A percentile compares a stretch with the other conserved stretches of the same genome.
These are phyloP conservation scores for Trichogramma evanescens DNA, from an alignment of 2,888 invertebrate species.

Conservation along the genomic window DNA sequence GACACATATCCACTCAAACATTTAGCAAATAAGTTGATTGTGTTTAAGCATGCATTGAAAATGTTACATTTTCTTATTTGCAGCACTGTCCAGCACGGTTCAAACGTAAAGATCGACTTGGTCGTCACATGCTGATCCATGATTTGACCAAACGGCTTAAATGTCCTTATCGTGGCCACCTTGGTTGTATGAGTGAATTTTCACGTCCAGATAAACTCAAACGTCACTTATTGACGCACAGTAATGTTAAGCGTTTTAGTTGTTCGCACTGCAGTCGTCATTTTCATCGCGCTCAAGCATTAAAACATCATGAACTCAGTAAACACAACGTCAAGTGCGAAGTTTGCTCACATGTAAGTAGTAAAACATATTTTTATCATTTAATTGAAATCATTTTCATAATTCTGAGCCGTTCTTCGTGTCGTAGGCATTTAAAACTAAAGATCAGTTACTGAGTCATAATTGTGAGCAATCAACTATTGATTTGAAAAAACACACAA, in stretches of 20 bases:
- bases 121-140: conserved; percentile 60
- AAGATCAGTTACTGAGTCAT: conserved; percentile 40
- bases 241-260: conserved; percentile 45
- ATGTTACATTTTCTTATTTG: conserved; percentile 11
- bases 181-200: conserved; percentile 61
- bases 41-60: background rate
- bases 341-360: conserved; percentile 41
- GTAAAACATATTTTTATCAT: conserved; percentile 15
- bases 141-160: conserved; percentile 55
- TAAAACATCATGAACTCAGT: conserved; percentile 42
- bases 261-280: conserved; percentile 41
- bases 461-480: conserved; percentile 36
- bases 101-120: conserved; percentile 60
- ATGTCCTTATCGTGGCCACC: conserved; percentile 58
- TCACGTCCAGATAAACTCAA: conserved; percentile 59
- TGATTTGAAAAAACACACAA: conserved; percentile 34
- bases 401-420: background rate
- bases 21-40: background rate
- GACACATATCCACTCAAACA: too few species aligned
- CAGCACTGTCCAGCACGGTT: conserved; percentile 55
- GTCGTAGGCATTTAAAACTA: conserved; percentile 39
- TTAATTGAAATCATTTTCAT: background rate
- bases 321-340: conserved; percentile 43
- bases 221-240: conserved; percentile 58
- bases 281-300: conserved; percentile 42